phyloP scores from a whole-genome alignment of 2,797 vertebrate species.

The Chiroxiphia lanceolata region DNA sequence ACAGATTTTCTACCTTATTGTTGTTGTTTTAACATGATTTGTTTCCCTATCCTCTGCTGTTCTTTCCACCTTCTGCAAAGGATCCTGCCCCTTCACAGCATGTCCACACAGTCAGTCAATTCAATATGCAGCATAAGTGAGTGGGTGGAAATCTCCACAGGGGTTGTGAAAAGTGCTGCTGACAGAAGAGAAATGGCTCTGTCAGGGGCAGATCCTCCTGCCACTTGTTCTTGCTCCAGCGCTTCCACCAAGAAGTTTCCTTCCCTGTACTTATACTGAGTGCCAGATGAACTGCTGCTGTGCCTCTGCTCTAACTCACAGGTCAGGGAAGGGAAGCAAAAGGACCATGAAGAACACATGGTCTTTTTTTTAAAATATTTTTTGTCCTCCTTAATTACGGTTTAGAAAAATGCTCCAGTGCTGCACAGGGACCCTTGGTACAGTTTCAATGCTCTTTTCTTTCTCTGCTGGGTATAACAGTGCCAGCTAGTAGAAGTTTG shows the following conservation, averaged over 20 bases:
- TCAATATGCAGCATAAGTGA: not conserved
- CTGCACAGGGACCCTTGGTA: not conserved
- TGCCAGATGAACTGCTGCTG: not conserved
- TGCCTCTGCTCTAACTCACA: not conserved
- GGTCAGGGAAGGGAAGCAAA: not conserved
- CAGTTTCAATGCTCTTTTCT: not conserved
- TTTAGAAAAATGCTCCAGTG: not conserved
- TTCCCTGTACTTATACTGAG: not conserved
- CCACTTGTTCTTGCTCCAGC: not conserved
- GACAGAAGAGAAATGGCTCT: not conserved
- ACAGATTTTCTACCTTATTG: not conserved
- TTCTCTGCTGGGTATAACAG: not conserved
- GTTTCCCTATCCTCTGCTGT: not conserved
- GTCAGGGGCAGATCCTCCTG: not conserved
- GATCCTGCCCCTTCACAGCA: constrained; percentile 2
- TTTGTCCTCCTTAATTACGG: not conserved
- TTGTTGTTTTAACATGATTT: not conserved
- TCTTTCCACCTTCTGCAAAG: not conserved
- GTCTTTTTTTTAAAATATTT: not conserved
- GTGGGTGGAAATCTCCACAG: constrained; percentile 9
- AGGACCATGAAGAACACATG: not conserved
- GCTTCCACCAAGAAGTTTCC: not conserved
- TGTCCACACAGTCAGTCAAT: not conserved
- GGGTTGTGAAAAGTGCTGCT: not conserved
- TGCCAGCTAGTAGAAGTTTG: not conserved